These are phyloP conservation scores for Hylomyscus alleni DNA, from an alignment of 2,797 vertebrate genomes.

Conservation along the genomic window DNA sequence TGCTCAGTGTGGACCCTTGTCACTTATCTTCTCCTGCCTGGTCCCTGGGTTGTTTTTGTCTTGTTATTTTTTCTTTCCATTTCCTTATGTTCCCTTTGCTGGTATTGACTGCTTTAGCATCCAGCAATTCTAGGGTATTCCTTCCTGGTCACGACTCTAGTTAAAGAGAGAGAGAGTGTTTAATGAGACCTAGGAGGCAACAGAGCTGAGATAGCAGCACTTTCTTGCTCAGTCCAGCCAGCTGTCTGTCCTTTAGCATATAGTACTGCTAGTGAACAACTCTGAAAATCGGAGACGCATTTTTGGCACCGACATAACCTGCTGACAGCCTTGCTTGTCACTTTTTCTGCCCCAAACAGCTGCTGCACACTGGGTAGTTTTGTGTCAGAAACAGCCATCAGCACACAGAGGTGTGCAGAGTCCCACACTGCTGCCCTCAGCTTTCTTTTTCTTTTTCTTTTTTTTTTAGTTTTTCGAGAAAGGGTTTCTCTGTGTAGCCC, in stretches of 20 bases:
- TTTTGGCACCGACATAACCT: accelerated
- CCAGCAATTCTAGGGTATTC: not conserved
- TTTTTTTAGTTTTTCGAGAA: too few species aligned
- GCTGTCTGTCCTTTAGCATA: not conserved
- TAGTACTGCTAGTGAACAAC: not conserved
- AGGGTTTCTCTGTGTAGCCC: too few species aligned
- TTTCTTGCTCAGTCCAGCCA: not conserved
- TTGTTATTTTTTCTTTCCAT: not conserved
- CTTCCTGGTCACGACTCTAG: not conserved
- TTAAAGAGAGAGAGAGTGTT: not conserved
- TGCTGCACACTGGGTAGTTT: not conserved
- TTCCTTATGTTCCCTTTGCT: not conserved
- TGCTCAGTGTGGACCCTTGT: not conserved
- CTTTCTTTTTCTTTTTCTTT: too few species aligned
- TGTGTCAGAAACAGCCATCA: not conserved
- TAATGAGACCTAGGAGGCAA: not conserved
- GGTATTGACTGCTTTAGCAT: not conserved
- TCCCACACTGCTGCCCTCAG: not conserved
- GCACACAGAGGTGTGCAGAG: too few species aligned
- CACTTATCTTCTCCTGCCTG: not conserved
- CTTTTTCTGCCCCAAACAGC: not conserved
- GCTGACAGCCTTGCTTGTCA: not conserved
- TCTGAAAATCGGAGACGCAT: not conserved
- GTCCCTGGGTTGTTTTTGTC: not conserved
- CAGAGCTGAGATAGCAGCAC: not conserved